Conservation (phyloP, 2,888 invertebrate genomes). For the Gari tellinella region DNA sequence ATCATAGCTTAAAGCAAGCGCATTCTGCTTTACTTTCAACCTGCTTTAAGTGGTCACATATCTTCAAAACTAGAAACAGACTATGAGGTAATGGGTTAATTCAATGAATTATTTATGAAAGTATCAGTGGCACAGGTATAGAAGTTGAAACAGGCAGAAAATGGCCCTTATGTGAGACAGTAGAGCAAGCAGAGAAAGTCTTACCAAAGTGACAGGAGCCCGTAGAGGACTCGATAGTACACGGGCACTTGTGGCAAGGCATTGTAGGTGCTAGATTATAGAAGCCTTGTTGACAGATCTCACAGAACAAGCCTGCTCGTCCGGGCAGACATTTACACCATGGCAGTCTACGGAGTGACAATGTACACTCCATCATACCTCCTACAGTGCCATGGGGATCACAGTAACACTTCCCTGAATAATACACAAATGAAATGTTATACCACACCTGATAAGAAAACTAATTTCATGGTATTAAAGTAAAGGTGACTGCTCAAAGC, state of each 20-base stretch:
- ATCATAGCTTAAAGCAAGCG: too few relatives aligned
- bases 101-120: too few relatives aligned
- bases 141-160: background rate
- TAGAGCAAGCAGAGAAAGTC: too few relatives aligned
- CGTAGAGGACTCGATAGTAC: constrained; percentile 56
- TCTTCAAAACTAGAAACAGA: too few relatives aligned
- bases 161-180: background rate
- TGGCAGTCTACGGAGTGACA: constrained; percentile 17
- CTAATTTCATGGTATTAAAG: too few relatives aligned
- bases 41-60: too few relatives aligned
- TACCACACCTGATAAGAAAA: too few relatives aligned
- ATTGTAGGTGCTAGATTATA: constrained; percentile 66
- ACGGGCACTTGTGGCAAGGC: constrained; percentile 77
- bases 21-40: too few relatives aligned
- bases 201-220: constrained; percentile 73
- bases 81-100: too few relatives aligned
- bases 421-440: background rate
- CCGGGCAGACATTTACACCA: constrained; percentile 70
- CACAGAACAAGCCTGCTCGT: constrained; percentile 74
- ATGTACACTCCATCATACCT: constrained; percentile 40
- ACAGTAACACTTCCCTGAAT: constrained; percentile 63
- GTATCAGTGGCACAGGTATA: background rate
- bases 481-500: too few relatives aligned
- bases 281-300: constrained; percentile 67
- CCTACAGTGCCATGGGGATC: constrained; percentile 58